Conservation (phyloP, 2,797 vertebrate genomes). For the Parotocinclus haroldoi region DNA sequence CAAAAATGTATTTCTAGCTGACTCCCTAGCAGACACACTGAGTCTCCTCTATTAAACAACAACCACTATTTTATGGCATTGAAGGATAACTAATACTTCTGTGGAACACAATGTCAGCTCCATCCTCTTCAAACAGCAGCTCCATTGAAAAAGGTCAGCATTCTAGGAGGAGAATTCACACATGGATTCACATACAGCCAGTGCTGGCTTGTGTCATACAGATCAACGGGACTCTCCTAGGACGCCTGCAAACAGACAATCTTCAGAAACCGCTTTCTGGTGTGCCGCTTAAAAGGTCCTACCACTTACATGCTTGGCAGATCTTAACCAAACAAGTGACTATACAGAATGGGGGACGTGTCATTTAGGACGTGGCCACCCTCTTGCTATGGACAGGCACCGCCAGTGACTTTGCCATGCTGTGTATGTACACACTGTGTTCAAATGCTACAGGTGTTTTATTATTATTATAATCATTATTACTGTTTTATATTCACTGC, state of each 20-base stretch:
- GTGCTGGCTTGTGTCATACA: no score
- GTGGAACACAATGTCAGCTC: background rate
- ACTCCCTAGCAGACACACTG: no score
- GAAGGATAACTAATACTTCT: background rate
- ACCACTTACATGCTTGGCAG: no score
- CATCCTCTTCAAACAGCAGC: background rate
- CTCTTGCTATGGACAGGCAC: slow-evolving; percentile 14
- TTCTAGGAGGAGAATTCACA: background rate
- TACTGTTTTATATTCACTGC: background rate
- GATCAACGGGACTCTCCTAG: no score
- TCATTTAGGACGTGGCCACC: slow-evolving; percentile 9
- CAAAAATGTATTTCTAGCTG: no score
- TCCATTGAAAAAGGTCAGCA: background rate
- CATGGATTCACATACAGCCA: no score
- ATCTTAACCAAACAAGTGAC: background rate
- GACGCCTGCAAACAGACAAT: no score
- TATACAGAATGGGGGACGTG: background rate
- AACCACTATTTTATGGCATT: no score
- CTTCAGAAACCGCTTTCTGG: no score
- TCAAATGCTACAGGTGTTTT: background rate
- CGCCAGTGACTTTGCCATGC: slow-evolving; percentile 23
- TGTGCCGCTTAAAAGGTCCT: no score
- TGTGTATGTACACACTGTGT: slow-evolving; percentile 3
- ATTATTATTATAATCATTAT: slow-evolving; percentile 25
- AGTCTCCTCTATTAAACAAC: no score